Evolutionary conservation across 1,140 invertebrate genomes (phyloP), one percentile per base, ranked within the genome.

Genomic region (Ostrea denselamellosa): DNA sequence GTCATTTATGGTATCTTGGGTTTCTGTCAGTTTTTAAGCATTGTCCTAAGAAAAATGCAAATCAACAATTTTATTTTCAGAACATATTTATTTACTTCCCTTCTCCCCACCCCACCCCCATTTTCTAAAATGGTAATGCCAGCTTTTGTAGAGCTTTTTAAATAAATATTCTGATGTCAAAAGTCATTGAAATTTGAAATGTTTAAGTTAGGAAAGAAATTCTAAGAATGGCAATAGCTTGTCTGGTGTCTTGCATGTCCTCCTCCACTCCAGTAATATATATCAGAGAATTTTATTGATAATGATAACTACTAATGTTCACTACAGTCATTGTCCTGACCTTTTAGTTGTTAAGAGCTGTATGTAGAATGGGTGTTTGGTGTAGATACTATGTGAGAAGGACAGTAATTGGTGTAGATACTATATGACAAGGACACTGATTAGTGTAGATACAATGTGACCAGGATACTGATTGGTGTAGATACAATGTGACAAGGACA

Each of bases 151-250:
- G 56, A 62, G 17, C 56, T 44, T 44, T 44, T 44, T 62, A 14
- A n/a, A 62, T 19, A 62, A n/a, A 62, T 7, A 62, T 56, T 56
- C 14, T 56, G 2, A 56, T 3, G 14, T 56, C 2, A 17, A 56
- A 56, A 56, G 8, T 17, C 14, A 56, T 9, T 56, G 54, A 62
- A 62, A 62, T 58, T 58, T 62, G 56, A 62, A 62, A 62, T 62
- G 56, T 62, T 44, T 17, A 62, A 62, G 56, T 62, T 0, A 62
- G 17, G 56, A 62, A n/a, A 62, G 56, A 62, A 19, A 17, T 58
- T 56, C 2, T 56, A 68, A 12, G 28, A 71, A 25, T 77, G 68
- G 68, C 68, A 77, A 77, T 77, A 28, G 68, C 68, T 77, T 77
- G 68, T 77, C 68, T 77, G 25, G 9, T 77, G 14, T 25, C 2